Evolutionary conservation across 1,140 invertebrate genomes (phyloP), one percentile per base, ranked within the genome.

Genomic region (Atopsyche davidsoni): DNA sequence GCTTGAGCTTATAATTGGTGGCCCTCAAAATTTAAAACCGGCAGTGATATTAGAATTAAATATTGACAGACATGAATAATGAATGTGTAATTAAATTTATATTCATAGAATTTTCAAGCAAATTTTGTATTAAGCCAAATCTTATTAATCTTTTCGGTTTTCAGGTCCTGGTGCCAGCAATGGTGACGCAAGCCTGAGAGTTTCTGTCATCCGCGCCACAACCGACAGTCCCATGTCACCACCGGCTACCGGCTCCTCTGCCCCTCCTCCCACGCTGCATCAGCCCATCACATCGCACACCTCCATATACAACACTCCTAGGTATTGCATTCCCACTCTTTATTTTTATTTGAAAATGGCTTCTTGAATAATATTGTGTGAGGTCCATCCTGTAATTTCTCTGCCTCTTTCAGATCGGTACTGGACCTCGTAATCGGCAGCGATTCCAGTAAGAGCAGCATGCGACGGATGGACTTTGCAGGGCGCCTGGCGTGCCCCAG

Each of bases 191-290:
- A 72, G 72, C 42, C 62, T 78, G 60, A 68, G 84, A 32, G 81
- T 78, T 0, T 82, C 77, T 34, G 85, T 88, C 0, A 87, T 89
- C 43, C 70, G 85, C 40, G 84, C 86, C 1, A 86, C 85, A 1
- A 86, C 87, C 0, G 87, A 92, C 62, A 88, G 87, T 0, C 87
- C 87, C 0, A 82, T 89, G 68, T 88, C 84, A 1, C 83, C 88
- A 1, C 83, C 86, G 4, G 72, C 18, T 60, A 52, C 45, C 55
- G 59, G 6, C 57, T 39, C 40, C 23, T 18, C 48, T 55, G 3
- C 64, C 59, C 49, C 60, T 53, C 53, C 59, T 18, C 44, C 46
- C 23, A 11, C 40, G 22, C 46, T 22, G 31, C 46, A 16, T 42
- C n/a, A 31, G 42, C 43, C 10, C 34, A 21, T 16, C 7, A 25